A percentile compares a stretch with the other conserved stretches of the same genome.
phyloP scores from a whole-genome alignment of 2,113 vertebrate species.

The Cygnus atratus region DNA sequence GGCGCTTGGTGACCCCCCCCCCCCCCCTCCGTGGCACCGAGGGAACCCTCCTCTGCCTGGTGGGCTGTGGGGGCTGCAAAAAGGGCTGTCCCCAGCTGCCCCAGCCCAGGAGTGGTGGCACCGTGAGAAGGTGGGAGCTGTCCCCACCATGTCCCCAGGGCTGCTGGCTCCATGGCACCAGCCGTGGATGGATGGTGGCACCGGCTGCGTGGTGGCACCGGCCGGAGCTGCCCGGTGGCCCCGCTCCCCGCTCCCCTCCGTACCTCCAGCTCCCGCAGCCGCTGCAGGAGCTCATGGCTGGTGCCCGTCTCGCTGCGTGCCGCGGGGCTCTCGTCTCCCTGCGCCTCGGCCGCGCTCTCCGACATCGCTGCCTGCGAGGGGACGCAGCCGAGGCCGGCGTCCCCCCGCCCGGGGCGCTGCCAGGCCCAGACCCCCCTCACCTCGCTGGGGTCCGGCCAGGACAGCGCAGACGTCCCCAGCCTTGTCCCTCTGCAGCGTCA shows the following conservation, averaged over 20 bases:
- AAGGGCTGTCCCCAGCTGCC: not conserved
- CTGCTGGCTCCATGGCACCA: accelerated
- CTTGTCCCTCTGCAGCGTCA: not conserved
- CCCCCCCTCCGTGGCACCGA: not conserved
- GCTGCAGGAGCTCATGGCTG: constrained; percentile 81
- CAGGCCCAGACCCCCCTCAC: not conserved
- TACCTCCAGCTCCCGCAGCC: constrained; percentile 82
- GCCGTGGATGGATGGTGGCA: not conserved
- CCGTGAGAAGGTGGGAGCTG: accelerated
- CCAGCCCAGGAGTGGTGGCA: not conserved
- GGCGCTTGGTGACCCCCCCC: not conserved
- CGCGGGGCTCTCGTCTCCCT: constrained; percentile 43
- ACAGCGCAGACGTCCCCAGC: not conserved
- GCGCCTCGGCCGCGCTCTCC: constrained; percentile 61
- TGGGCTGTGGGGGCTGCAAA: not conserved
- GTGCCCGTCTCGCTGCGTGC: constrained; percentile 56
- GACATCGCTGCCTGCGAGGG: constrained; percentile 65
- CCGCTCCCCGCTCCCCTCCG: accelerated
- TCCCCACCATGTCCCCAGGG: accelerated
- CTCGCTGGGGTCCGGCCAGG: not conserved
- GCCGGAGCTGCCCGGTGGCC: too few species aligned
- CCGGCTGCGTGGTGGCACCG: too few species aligned
- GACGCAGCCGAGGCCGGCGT: not conserved
- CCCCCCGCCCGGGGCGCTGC: not conserved
- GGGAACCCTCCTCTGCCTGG: not conserved